A percentile compares a stretch with the other conserved stretches of the same genome.
phyloP scores from a whole-genome alignment of 2,888 invertebrate genomes.

The Lasioglossum marginatum region DNA sequence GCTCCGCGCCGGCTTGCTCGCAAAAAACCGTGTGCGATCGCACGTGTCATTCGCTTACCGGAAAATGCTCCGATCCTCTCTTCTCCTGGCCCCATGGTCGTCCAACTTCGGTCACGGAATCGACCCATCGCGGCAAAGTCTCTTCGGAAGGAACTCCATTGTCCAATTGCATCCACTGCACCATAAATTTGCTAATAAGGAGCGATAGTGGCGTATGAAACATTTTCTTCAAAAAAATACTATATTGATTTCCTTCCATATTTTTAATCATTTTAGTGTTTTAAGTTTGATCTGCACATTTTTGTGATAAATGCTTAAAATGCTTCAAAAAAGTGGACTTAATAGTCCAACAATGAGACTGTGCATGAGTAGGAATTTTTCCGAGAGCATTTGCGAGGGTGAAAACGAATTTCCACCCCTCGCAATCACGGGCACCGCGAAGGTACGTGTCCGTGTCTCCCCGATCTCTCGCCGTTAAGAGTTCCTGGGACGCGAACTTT shows the following conservation, averaged over 20 bases:
- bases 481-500: constrained; percentile 60
- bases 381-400: constrained; percentile 19
- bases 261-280: no score
- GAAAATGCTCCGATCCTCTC: constrained; percentile 4
- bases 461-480: constrained; percentile 37
- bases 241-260: no score
- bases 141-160: neutral
- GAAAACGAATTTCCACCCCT: constrained; percentile 52
- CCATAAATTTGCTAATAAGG: neutral
- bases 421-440: constrained; percentile 29
- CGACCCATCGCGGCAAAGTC: neutral
- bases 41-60: constrained; percentile 52
- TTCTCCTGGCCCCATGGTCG: neutral
- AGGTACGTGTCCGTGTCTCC: constrained; percentile 26
- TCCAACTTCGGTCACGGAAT: constrained; percentile 12
- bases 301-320: no score
- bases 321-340: neutral
- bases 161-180: neutral
- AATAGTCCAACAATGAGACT: neutral
- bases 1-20: constrained; percentile 12
- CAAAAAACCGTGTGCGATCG: constrained; percentile 57
- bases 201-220: neutral
- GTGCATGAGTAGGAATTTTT: neutral
- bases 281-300: no score
- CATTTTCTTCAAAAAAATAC: neutral